Base-by-base conservation (phyloP, 2,888 invertebrate species). In the Onchidella celtica region DNA sequence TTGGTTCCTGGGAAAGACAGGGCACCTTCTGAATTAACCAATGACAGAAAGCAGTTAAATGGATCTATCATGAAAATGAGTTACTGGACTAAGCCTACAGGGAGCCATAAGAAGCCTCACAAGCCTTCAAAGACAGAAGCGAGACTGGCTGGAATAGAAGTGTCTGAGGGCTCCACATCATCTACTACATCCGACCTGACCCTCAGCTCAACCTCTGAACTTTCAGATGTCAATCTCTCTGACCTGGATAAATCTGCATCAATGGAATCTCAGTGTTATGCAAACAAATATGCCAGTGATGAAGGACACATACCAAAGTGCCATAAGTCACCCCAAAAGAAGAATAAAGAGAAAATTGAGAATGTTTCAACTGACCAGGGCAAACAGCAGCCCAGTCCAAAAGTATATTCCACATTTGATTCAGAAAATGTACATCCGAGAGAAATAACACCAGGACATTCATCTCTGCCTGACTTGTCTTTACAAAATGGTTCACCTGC, bases 281-380 rank as follows among this genome's bases (percentile, higher is more conserved):
- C 78, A n/a, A 72, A 79, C 38, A 73, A 73, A 66, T 72, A 79
- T 79, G 73, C 66, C 27, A 66, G 74, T 11, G 79, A 79, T n/a
- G 72, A 21, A 40, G 1, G 11, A 1, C 27, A 61, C 61, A 61
- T 61, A 17, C 6, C 21, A 17, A 65, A 47, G 34, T 36, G 34
- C 29, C 40, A 40, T 21, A 65, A n/a, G 32, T 17, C 32, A 24
- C 24, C 14, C 32, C 9, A 24, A 32, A 75, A 65, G 21, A 6
- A n/a, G 27, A 61, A 61, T 61, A 27, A 24, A 61, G 4, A 6
- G 4, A 14, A 9, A 61, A 61, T 4, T 14, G 14, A 61, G 4
- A 9, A 4, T 9, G 21, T 27, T 14, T 24, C 21, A n/a, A n/a
- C 61, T 61, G 6, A 9, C n/a, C 61, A 61, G 17, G 9, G 47